These are phyloP conservation scores for Papilio xuthus DNA, from an alignment of 1,140 invertebrate genomes.

Conservation along the genomic window DNA sequence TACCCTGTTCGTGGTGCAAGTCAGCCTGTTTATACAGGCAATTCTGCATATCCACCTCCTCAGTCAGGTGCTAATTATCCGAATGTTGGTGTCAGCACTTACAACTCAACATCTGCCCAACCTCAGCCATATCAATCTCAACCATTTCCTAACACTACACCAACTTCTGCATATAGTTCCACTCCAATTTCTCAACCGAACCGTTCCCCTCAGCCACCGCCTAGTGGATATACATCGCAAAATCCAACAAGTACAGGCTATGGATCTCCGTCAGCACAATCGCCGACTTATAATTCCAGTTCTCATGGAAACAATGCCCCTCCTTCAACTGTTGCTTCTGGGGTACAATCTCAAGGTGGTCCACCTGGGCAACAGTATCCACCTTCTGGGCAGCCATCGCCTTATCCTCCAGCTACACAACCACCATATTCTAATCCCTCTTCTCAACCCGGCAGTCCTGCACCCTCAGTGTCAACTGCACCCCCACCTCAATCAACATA, in stretches of 20 bases:
- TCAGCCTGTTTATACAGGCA: conserved; percentile 72
- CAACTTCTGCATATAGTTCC: conserved; percentile 76
- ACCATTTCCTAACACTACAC: conserved; percentile 76
- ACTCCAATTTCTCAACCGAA: conserved; percentile 79
- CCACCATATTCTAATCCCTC: conserved; percentile 80
- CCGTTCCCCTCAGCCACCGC: conserved; percentile 77
- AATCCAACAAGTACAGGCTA: conserved; percentile 74
- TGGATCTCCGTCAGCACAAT: conserved; percentile 78
- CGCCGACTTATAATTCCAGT: conserved; percentile 78
- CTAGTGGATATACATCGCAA: conserved; percentile 71
- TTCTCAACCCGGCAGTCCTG: conserved; percentile 77
- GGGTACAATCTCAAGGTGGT: conserved; percentile 59
- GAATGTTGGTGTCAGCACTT: conserved; percentile 75
- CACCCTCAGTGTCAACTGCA: conserved; percentile 73
- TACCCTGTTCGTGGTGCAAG: conserved; percentile 73
- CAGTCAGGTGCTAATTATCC: conserved; percentile 72
- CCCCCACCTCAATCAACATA: conserved; percentile 72
- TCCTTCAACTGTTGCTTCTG: conserved; percentile 65
- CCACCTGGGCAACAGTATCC: conserved; percentile 72
- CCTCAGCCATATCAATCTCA: conserved; percentile 78
- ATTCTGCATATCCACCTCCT: conserved; percentile 75
- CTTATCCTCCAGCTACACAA: conserved; percentile 75
- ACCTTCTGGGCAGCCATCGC: conserved; percentile 71
- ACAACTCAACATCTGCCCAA: conserved; percentile 73
- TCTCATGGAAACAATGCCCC: conserved; percentile 73